Base-by-base conservation (phyloP, 2,888 invertebrate species). In the Cryptosula pallasiana region DNA sequence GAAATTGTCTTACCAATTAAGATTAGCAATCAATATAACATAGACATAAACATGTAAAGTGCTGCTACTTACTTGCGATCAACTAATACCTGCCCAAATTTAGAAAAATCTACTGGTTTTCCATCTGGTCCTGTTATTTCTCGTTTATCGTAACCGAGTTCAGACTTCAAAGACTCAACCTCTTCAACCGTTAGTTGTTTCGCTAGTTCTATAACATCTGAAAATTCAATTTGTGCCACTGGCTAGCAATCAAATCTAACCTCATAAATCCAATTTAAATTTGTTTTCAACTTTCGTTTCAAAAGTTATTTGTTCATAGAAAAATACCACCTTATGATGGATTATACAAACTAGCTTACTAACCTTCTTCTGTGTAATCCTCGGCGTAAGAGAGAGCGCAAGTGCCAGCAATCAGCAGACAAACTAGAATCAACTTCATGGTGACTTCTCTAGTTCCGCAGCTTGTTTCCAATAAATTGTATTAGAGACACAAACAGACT, bases 71-170 rank as follows among this genome's bases (percentile, higher is more conserved):
- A 63, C 63, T 63, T 63, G 27, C 29, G 63, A 63, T 63, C 63
- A 13, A 63, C 27, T 63, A 25, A 16, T 29, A 63, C 63, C 25
- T 55, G 55, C 5, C 55, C 55, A 55, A 55, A 55, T n/a, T 55
- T 5, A n/a, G 55, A 20, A 20, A 55, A 55, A 25, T 55, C 55
- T n/a, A 55, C 25, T 5, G 55, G 55, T 63, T 63, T 13, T 32
- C 63, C 63, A 34, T 63, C 34, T 32, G 63, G 63, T 34, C 63
- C 63, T 3, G 63, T 63, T 5, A 63, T 63, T 63, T 63, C 63
- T 63, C 63, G 25, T n/a, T 63, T 63, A 5, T 63, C 63, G 16
- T 63, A 1, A 63, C 5, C 32, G 27, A 27, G 20, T 34, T 32
- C 32, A 34, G 9, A 9, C 63, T 32, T 63, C 34, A 63, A 27